These are phyloP conservation scores for Lochmaea capreae DNA, from an alignment of 2,888 invertebrate genomes.

Conservation along the genomic window DNA sequence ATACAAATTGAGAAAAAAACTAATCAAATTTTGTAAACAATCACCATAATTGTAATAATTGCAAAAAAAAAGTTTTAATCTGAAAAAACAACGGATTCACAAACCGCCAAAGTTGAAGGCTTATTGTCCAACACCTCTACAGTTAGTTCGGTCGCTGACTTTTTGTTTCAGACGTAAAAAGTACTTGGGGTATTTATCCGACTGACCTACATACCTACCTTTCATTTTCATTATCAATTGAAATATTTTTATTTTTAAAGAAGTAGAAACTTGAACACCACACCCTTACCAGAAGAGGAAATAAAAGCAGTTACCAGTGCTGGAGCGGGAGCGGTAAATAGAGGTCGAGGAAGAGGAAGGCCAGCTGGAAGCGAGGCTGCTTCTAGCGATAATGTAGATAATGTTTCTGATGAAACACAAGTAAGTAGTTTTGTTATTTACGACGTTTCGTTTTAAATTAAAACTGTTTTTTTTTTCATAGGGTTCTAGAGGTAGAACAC, in stretches of 20 bases:
- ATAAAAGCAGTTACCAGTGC: slow-evolving; percentile 40
- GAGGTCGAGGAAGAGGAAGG: slow-evolving; percentile 66
- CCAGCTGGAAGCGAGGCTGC: slow-evolving; percentile 55
- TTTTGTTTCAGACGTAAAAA: too few relatives aligned
- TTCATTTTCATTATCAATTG: slow-evolving; percentile 12
- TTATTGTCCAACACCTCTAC: too few relatives aligned
- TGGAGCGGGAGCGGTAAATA: slow-evolving; percentile 43
- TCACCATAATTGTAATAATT: too few relatives aligned
- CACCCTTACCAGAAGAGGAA: slow-evolving; percentile 64
- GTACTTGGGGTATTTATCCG: too few relatives aligned
- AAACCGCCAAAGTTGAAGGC: too few relatives aligned
- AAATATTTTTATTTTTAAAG: slow-evolving; percentile 59
- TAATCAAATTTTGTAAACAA: too few relatives aligned
- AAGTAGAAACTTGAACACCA: slow-evolving; percentile 70
- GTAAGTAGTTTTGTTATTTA: slow-evolving; percentile 45
- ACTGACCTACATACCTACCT: background rate
- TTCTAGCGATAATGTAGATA: slow-evolving; percentile 53
- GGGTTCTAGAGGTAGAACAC: slow-evolving; percentile 66
- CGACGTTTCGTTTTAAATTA: background rate
- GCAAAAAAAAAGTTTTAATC: too few relatives aligned
- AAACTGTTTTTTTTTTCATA: slow-evolving; percentile 40
- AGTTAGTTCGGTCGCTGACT: too few relatives aligned
- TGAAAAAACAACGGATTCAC: too few relatives aligned
- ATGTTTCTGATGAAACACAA: slow-evolving; percentile 63
- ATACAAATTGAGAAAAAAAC: too few relatives aligned